Percentiles rank a stretch among this genome's conserved stretches.
phyloP scores from a whole-genome alignment of 2,797 vertebrate genomes.

The Hydrophis major region DNA sequence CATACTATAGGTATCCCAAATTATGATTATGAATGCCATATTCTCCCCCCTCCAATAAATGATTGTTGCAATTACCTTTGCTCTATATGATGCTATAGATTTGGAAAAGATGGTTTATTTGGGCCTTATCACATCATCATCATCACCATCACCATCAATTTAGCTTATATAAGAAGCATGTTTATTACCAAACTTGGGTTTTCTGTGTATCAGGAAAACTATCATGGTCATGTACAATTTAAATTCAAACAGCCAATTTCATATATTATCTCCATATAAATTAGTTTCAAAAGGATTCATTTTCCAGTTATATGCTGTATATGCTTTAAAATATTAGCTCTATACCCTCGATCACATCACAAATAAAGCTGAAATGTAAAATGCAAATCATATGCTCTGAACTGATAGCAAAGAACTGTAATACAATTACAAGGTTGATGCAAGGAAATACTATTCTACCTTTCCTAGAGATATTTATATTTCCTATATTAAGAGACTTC shows the following conservation, averaged over 20 bases:
- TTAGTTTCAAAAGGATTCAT: constrained; percentile 1
- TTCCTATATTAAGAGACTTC: constrained; percentile 12
- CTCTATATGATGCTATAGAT: not conserved
- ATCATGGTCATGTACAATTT: not conserved
- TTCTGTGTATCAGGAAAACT: not conserved
- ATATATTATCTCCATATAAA: not conserved
- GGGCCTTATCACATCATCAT: not conserved
- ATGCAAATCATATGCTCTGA: not conserved
- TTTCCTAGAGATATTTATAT: not conserved
- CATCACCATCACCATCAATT: not conserved
- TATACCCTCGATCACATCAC: not conserved
- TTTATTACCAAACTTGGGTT: not conserved
- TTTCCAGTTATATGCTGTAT: not conserved
- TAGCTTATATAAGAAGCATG: not conserved
- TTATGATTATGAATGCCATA: not conserved
- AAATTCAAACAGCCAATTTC: not conserved
- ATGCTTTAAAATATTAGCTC: not conserved
- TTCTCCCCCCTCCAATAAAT: not conserved
- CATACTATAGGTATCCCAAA: not conserved
- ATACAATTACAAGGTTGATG: not conserved
- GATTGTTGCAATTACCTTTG: not conserved
- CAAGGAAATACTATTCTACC: not conserved
- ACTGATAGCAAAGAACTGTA: not conserved
- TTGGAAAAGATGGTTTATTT: not conserved
- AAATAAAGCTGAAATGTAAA: not conserved